Conservation (phyloP, 2,888 invertebrate genomes). For the Aspidapion aeneum region DNA sequence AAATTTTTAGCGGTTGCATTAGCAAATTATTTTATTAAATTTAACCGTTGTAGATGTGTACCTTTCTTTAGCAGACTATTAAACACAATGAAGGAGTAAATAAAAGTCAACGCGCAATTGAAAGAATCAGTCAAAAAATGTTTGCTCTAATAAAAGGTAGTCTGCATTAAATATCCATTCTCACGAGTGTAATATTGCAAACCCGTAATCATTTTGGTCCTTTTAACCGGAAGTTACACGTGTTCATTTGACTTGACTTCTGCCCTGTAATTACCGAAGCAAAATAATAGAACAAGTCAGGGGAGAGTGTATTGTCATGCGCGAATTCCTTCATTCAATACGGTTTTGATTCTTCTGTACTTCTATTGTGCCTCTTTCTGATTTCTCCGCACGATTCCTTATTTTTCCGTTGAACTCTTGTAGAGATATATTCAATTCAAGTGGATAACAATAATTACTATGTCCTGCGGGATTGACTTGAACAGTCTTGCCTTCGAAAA, state of each 20-base stretch:
- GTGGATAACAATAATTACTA: conserved; percentile 34
- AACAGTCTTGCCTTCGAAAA: neutral
- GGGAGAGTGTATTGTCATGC: conserved; percentile 37
- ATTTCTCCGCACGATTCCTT: conserved; percentile 25
- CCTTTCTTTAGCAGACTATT: too few species aligned
- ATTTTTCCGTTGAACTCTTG: conserved; percentile 31
- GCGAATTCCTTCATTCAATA: conserved; percentile 10
- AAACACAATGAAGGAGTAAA: neutral
- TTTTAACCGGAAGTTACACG: conserved; percentile 44
- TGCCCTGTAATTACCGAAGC: conserved; percentile 35
- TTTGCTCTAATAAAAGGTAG: neutral
- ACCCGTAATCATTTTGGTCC: conserved; percentile 38
- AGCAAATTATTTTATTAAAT: too few species aligned
- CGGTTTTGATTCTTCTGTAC: conserved; percentile 13
- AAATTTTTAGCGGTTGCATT: too few species aligned
- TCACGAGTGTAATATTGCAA: conserved; percentile 43
- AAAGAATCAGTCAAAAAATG: neutral
- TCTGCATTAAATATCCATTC: conserved; percentile 25
- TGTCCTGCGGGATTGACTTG: conserved; percentile 20
- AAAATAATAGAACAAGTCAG: conserved; percentile 31
- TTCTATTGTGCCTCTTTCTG: conserved; percentile 22
- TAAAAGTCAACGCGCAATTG: neutral
- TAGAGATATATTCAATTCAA: conserved; percentile 33
- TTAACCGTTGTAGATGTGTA: too few species aligned
- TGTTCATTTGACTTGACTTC: conserved; percentile 33